Evolutionary conservation across 2,113 vertebrate genomes (phyloP).

Genomic region (Cyprinodon brontotheroides): DNA sequence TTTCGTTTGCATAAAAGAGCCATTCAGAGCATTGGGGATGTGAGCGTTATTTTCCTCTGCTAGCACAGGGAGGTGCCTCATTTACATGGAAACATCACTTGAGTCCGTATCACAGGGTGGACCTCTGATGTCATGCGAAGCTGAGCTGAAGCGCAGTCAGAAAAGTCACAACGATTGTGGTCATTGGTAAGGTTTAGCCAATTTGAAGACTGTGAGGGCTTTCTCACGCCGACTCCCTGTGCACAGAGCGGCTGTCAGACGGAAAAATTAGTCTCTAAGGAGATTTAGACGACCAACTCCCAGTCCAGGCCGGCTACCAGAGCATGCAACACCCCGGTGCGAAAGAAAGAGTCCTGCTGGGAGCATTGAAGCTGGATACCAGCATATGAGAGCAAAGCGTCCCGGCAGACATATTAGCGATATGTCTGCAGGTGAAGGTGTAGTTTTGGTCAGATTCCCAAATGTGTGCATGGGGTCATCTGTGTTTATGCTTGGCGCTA

Average conservation of each 20-base stretch:
- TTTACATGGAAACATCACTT: constrained; percentile 74
- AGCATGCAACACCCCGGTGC: constrained; percentile 57
- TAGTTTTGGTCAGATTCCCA: constrained; percentile 10
- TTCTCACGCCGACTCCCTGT: constrained; percentile 41
- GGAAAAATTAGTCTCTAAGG: constrained; percentile 61
- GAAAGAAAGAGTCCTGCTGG: constrained; percentile 48
- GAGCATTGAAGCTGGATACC: constrained; percentile 61
- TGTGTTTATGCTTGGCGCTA: constrained; percentile 66
- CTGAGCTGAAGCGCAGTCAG: constrained; percentile 34
- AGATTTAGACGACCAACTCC: constrained; percentile 59
- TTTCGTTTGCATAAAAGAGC: constrained; percentile 63
- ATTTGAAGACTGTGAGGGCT: constrained; percentile 49
- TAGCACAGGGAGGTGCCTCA: constrained; percentile 67
- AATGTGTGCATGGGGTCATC: constrained; percentile 26
- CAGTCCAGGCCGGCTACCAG: constrained; percentile 40
- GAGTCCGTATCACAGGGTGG: constrained; percentile 70
- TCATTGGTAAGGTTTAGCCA: constrained; percentile 40
- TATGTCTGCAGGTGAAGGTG: constrained; percentile 28
- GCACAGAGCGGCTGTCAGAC: constrained; percentile 32
- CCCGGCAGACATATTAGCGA: constrained; percentile 44
- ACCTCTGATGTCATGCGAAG: constrained; percentile 67
- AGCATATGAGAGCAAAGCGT: constrained; percentile 43
- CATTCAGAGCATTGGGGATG: constrained; percentile 66
- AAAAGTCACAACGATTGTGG: constrained; percentile 43
- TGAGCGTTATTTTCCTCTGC: constrained; percentile 70